These are phyloP conservation scores for Ictidomys tridecemlineatus DNA, from an alignment of 2,113 vertebrate species.

Conservation along the genomic window DNA sequence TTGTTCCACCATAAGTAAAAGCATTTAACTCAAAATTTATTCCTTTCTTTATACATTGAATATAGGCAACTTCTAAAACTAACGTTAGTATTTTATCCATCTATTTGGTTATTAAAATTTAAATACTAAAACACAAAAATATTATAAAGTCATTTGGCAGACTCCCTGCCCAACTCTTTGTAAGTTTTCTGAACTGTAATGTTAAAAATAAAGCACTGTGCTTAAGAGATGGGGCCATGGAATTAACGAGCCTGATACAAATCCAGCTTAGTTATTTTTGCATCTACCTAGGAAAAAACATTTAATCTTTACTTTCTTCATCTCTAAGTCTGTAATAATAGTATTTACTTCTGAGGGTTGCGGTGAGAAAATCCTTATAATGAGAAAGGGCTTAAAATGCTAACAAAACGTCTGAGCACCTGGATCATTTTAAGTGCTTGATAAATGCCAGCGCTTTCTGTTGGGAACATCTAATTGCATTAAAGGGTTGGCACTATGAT, in stretches of 20 bases:
- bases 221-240: background rate
- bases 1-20: background rate
- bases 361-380: background rate
- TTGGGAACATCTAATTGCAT: background rate
- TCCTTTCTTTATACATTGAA: background rate
- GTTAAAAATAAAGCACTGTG: background rate
- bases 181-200: background rate
- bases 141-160: background rate
- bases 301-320: background rate
- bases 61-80: conserved; percentile 9
- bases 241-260: background rate
- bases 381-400: background rate
- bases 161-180: background rate
- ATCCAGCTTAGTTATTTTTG: background rate
- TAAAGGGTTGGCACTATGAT: background rate
- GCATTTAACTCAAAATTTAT: background rate
- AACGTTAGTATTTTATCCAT: background rate
- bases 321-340: background rate
- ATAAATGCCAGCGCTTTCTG: background rate
- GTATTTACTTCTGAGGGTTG: background rate
- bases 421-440: background rate
- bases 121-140: background rate
- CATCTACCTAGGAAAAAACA: background rate
- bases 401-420: background rate
- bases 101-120: background rate